Evolutionary conservation across 2,888 invertebrate species (phyloP), one percentile per base, ranked within the genome.

Genomic region (Heliconius ethilla): DNA sequence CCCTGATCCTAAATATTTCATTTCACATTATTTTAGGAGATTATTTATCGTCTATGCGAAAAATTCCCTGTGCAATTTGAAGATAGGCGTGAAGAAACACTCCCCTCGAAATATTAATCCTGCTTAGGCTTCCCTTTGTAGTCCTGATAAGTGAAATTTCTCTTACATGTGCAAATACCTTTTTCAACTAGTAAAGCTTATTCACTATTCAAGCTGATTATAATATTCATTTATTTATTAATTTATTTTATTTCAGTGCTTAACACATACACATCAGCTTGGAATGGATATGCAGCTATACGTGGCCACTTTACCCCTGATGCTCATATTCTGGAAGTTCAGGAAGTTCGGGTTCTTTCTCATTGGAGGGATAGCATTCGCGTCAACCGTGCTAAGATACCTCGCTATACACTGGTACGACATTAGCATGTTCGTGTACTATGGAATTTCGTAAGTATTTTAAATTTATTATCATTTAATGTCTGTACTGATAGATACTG

Each of bases 231-330:
- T 22, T 18, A 37, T 7, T 37, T 33, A 66, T 11, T 59, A 25
- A 65, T 40, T 22, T 27, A 69, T 13, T 55, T 75, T 66, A 65
- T 89, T 90, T 45, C 89, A 95, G 95, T 95, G 95, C 82, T 87
- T 95, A 4, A 95, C 95, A 10, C 95, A 95, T 85, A 95, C 95
- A 0, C 95, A 95, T 81, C 95, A 95, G 83, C 90, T 95, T 78
- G 95, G 95, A 18, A 94, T 95, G 85, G 95, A 95, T 82, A 95
- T 95, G 94, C 95, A 95, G 82, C 86, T 95, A 29, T 95, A 95
- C 87, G 87, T 95, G 7, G 90, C 93, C 0, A 94, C 95, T 0
- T 84, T 95, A 0, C 90, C 94, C 0, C 87, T 95, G 55, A 92
- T 95, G 88, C 86, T 92, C 77, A 63, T 95, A 15, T 86, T 95